Percentiles rank a stretch among this genome's conserved stretches.
These are phyloP conservation scores for Rapana venosa DNA, from an alignment of 2,888 invertebrate genomes.

Conservation along the genomic window DNA sequence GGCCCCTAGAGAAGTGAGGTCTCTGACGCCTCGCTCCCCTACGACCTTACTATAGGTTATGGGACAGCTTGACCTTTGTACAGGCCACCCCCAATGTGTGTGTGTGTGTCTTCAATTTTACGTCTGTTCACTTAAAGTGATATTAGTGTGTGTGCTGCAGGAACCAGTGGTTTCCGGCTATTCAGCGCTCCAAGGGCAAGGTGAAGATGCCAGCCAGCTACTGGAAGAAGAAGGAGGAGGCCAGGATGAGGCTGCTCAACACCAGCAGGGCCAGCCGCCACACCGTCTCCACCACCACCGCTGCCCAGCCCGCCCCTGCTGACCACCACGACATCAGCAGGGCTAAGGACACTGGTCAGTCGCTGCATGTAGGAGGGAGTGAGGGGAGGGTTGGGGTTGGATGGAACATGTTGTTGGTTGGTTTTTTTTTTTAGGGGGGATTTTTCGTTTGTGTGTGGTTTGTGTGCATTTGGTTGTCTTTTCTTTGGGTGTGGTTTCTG, in stretches of 20 bases:
- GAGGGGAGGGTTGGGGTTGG: not conserved
- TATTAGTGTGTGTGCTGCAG: too few relatives aligned
- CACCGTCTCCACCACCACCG: not conserved
- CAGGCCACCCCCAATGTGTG: too few relatives aligned
- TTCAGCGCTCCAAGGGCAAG: conserved; percentile 42
- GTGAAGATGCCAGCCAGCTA: conserved; percentile 46
- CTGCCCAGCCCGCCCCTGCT: not conserved
- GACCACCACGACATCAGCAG: conserved; percentile 2
- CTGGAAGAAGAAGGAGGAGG: conserved; percentile 47
- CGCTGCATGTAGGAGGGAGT: not conserved
- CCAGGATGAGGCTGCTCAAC: conserved; percentile 28
- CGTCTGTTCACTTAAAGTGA: too few relatives aligned
- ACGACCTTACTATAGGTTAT: too few relatives aligned
- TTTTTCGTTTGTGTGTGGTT: not conserved
- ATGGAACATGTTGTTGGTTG: not conserved
- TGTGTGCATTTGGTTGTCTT: not conserved
- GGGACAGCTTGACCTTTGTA: too few relatives aligned
- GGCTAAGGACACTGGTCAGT: conserved; percentile 27
- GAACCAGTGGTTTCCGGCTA: conserved; percentile 43
- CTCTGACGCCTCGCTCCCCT: too few relatives aligned
- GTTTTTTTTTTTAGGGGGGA: not conserved
- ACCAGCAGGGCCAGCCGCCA: not conserved
- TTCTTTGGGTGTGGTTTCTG: not conserved
- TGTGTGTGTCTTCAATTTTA: too few relatives aligned
- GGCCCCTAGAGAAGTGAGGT: too few relatives aligned